phyloP scores from a whole-genome alignment of 2,113 vertebrate genomes.

The Cebus imitator region DNA sequence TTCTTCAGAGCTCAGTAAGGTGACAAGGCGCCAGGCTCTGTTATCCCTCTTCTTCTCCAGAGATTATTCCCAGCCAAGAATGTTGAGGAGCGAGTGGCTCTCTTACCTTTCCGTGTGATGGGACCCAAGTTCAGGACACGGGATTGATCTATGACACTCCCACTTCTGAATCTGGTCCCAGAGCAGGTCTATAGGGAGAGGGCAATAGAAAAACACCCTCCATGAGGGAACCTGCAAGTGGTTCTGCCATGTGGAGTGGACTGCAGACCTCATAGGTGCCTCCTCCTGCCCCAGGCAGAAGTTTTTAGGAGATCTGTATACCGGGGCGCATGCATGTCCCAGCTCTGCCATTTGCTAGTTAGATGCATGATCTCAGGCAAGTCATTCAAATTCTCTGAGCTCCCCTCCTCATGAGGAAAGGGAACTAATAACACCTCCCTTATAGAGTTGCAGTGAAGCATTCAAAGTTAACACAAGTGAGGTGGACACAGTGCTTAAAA shows the following conservation, averaged over 20 bases:
- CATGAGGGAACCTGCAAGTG: neutral
- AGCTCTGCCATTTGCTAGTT: neutral
- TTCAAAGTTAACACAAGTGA: neutral
- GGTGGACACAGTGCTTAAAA: neutral
- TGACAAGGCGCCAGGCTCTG: neutral
- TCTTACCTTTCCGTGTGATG: slow-evolving; percentile 60
- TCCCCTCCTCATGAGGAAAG: neutral
- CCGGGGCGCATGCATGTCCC: accelerated
- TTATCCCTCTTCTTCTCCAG: neutral
- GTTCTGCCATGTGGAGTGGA: neutral
- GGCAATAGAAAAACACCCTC: neutral
- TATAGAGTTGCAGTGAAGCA: neutral
- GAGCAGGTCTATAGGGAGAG: slow-evolving; percentile 57
- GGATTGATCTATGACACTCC: neutral
- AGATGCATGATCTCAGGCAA: neutral
- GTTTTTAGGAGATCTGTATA: neutral
- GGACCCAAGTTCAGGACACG: slow-evolving; percentile 69
- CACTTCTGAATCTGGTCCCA: slow-evolving; percentile 18
- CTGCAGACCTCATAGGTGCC: neutral
- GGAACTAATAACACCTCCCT: neutral
- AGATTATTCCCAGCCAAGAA: neutral
- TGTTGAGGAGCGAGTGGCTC: accelerated
- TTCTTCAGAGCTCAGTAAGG: neutral
- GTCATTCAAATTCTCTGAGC: neutral
- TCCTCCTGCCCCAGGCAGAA: neutral